These are phyloP conservation scores for Macheiramphus alcinus DNA, from an alignment of 2,113 vertebrate genomes.

Conservation along the genomic window DNA sequence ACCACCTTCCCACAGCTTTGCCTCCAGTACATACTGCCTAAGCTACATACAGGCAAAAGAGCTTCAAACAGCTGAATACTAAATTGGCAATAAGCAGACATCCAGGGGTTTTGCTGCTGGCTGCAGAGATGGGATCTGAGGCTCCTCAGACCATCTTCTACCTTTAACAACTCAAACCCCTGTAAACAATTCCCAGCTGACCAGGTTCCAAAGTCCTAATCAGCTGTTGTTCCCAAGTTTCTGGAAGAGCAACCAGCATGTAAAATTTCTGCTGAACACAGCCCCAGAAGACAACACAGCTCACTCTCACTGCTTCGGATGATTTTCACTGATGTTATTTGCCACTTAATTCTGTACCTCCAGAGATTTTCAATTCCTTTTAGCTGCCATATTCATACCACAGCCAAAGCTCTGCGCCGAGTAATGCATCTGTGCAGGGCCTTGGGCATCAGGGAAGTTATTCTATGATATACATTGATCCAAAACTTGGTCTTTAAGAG, in stretches of 20 bases:
- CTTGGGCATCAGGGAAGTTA: neutral
- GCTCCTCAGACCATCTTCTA: neutral
- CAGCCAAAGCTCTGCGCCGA: neutral
- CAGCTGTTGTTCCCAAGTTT: neutral
- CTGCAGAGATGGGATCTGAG: neutral
- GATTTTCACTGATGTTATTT: neutral
- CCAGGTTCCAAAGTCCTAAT: neutral
- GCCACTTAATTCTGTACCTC: neutral
- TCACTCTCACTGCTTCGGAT: neutral
- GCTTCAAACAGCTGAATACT: neutral
- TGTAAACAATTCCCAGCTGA: neutral
- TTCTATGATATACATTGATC: neutral
- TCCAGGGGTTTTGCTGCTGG: neutral
- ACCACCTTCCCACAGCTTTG: neutral
- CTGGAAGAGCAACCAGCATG: neutral
- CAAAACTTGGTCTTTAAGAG: neutral
- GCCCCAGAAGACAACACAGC: neutral
- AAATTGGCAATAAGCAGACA: neutral
- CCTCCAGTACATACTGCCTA: neutral
- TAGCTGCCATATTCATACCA: neutral
- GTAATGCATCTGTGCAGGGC: neutral
- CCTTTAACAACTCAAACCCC: neutral
- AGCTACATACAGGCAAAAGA: neutral
- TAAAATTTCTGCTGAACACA: constrained; percentile 8
- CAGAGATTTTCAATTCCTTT: neutral